phyloP scores from a whole-genome alignment of 2,113 vertebrate species.

The Ceyx cyanopectus region DNA sequence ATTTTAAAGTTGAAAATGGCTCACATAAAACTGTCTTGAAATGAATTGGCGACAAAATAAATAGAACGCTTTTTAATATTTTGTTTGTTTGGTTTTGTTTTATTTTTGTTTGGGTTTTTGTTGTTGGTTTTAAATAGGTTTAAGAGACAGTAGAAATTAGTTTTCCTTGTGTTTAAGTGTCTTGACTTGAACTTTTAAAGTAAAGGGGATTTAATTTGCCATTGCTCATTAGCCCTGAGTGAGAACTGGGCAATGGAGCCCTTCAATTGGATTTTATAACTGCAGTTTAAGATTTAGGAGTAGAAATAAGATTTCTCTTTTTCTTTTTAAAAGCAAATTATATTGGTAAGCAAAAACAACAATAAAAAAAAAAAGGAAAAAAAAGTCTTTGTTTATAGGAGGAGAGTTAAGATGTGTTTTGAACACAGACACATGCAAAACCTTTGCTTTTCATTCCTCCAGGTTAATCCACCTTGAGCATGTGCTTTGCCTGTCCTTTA shows the following conservation, averaged over 20 bases:
- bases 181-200: background rate
- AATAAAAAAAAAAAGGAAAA: background rate
- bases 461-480: fast-evolving
- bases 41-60: background rate
- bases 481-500: background rate
- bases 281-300: background rate
- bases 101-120: no score
- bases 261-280: background rate
- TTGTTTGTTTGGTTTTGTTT: no score
- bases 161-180: background rate
- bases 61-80: background rate
- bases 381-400: background rate
- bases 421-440: background rate
- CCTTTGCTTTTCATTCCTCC: background rate
- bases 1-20: background rate
- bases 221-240: background rate
- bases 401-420: background rate
- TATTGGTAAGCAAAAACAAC: background rate
- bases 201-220: background rate
- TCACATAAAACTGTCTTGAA: background rate
- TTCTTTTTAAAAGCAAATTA: background rate
- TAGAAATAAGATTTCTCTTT: background rate
- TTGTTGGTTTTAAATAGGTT: background rate
- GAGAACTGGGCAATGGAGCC: background rate
- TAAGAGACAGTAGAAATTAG: background rate